Evolutionary conservation across 2,888 invertebrate species (phyloP), one percentile per base, ranked within the genome.

Genomic region (Synanthedon formicaeformis): DNA sequence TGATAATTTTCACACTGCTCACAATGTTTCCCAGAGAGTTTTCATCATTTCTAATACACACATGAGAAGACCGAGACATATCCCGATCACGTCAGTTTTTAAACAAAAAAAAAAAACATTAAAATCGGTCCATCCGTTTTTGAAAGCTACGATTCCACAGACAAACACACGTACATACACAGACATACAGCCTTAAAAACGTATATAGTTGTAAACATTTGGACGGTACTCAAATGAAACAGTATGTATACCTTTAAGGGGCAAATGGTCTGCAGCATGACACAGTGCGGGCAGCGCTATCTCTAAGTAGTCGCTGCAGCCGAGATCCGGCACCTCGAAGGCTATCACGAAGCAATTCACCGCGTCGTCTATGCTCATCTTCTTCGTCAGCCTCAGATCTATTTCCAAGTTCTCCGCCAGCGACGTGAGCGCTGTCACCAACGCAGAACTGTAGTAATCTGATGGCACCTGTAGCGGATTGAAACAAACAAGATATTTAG

Each of bases 241-340:
- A 23, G 16, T 16, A 16, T 16, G 23, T 23, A 23, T 23, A 88
- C 88, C 88, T 82, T 88, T 87, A 2, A 94, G 74, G 0, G 95
- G 91, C 59, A 97, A 82, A 71, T 91, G 90, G 52, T 93, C 92
- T 1, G 93, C 91, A 0, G 95, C 94, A 64, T 92, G 91, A 68
- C 94, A 94, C 23, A 95, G 75, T 55, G 92, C 92, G 0, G 96
- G 95, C 56, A 96, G 80, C 0, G 94, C 95, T 41, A 92, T 90
- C 75, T 96, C 96, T 63, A 97, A 78, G 72, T 94, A 96, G 72
- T 96, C 95, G 16, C 92, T 92, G 59, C 91, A 91, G 8, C 92
- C 92, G 55, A 91, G 75, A 51, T 89, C 91, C 1, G 94, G 94
- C 63, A 95, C 91, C 75, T 95, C 95, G 67, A 95, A 92, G 27